Conservation (phyloP, 2,888 invertebrate species). For the Brachypalpus laphriformis region DNA sequence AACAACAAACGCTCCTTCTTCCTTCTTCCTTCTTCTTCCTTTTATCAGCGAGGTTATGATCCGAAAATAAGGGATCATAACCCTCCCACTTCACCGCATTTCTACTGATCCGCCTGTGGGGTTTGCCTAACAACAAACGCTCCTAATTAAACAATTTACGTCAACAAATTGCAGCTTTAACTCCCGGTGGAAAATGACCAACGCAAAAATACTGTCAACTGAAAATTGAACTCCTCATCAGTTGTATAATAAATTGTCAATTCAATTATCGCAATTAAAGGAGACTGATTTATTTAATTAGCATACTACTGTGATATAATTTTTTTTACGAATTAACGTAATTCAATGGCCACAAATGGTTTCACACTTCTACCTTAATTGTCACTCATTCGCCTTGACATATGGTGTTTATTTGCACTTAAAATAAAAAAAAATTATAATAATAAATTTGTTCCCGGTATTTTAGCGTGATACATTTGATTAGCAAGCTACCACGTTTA, state of each 20-base stretch:
- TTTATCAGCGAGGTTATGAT: too few species aligned
- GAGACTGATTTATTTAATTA: conserved; percentile 5
- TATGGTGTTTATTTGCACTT: conserved; percentile 5
- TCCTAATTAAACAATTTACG: neutral
- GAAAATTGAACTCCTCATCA: neutral
- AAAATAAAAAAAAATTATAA: neutral
- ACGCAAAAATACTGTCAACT: neutral
- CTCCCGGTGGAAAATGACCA: neutral
- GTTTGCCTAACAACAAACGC: neutral
- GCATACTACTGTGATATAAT: conserved; percentile 1
- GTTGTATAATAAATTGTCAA: conserved; percentile 10
- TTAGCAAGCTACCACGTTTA: conserved; percentile 6
- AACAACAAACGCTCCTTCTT: too few species aligned
- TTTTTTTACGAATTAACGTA: conserved; percentile 8
- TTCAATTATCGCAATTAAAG: conserved; percentile 6
- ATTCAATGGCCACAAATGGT: conserved; percentile 19
- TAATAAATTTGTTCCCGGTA: neutral
- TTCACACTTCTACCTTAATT: conserved; percentile 28
- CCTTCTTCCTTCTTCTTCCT: too few species aligned
- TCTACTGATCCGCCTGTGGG: too few species aligned
- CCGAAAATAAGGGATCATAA: too few species aligned
- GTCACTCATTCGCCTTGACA: conserved; percentile 13
- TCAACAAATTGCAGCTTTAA: neutral
- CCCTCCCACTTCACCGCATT: too few species aligned
- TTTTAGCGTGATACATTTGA: neutral